Evolutionary conservation across 2,797 vertebrate species (phyloP), one percentile per base, ranked within the genome.

Genomic region (Melanotaenia nigrans): DNA sequence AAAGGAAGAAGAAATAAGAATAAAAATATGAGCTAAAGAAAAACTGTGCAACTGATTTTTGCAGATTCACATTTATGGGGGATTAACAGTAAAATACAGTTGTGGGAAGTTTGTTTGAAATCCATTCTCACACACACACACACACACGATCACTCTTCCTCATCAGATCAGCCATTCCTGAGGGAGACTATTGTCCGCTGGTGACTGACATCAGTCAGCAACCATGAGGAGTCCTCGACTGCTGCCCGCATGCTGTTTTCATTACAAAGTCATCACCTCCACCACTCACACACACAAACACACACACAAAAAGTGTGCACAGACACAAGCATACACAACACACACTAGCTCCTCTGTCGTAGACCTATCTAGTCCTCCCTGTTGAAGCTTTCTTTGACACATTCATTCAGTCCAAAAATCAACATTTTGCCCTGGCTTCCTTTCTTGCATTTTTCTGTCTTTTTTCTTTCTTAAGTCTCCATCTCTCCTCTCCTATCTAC

Each of bases 191-290:
- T 74, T 80, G 86, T 89, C 73, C 58, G 3, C 61, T 61, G 68
- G 79, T 82, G 87, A 90, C 76, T 88, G 89, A 91, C 87, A 89
- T 92, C 86, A 88, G 87, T 90, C 85, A 83, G 59, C 62, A 72
- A 75, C 84, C 62, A 70, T 71, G 80, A 82, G 71, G 76, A 73
- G 72, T 75, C 80, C 68, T 83, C 59, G 6, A 65, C 84, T 35
- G 55, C 78, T 53, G 73, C 62, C 74, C 68, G 84, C 80, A 84
- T 82, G 72, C 79, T 87, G 85, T 80, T 92, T 90, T 90, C 82
- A 90, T 91, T 88, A 91, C 85, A 87, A 86, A 91, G 78, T 70
- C 85, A 86, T 91, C 86, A 89, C 78, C 80, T 81, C 73, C 42
- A 82, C n/a, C 9, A 13, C 38, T 61, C 61, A 57, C 77, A 75